A percentile compares a stretch with the other conserved stretches of the same genome.
Conservation (phyloP, 2,113 vertebrate species). For the Eidolon helvum region DNA sequence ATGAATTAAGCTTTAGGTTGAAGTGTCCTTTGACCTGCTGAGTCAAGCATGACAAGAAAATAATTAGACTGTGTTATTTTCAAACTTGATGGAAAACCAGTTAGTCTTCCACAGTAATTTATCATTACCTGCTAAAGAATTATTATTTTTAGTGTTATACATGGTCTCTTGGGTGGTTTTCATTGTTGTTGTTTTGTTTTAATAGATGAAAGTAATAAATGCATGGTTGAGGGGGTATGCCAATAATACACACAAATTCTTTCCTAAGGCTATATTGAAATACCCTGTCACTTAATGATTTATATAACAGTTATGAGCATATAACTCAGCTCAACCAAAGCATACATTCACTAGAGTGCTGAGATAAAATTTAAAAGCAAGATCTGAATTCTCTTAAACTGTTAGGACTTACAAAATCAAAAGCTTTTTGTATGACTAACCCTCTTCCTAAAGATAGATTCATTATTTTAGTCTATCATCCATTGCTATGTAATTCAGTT, state of each 20-base stretch:
- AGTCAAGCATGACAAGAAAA: not conserved
- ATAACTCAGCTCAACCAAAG: not conserved
- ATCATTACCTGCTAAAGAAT: not conserved
- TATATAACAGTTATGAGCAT: not conserved
- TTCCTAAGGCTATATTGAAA: conserved; percentile 9
- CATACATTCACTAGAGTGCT: not conserved
- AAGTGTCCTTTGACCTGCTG: not conserved
- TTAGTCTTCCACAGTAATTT: conserved; percentile 10
- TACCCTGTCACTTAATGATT: conserved; percentile 40
- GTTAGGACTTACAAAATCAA: not conserved
- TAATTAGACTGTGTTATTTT: conserved; percentile 37
- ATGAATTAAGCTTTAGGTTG: not conserved
- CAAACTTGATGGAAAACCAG: not conserved
- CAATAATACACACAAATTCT: not conserved
- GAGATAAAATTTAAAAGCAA: not conserved
- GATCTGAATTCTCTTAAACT: not conserved
- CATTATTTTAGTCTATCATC: not conserved
- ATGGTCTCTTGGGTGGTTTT: not conserved
- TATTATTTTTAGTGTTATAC: not conserved
- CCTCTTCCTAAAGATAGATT: not conserved
- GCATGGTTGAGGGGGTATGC: not conserved
- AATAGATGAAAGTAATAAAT: conserved; percentile 39
- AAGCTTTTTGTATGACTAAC: not conserved
- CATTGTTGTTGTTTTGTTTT: conserved; percentile 37
- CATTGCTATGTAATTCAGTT: not conserved